phyloP scores from a whole-genome alignment of 2,888 invertebrate genomes.

The Oscheius sp. region DNA sequence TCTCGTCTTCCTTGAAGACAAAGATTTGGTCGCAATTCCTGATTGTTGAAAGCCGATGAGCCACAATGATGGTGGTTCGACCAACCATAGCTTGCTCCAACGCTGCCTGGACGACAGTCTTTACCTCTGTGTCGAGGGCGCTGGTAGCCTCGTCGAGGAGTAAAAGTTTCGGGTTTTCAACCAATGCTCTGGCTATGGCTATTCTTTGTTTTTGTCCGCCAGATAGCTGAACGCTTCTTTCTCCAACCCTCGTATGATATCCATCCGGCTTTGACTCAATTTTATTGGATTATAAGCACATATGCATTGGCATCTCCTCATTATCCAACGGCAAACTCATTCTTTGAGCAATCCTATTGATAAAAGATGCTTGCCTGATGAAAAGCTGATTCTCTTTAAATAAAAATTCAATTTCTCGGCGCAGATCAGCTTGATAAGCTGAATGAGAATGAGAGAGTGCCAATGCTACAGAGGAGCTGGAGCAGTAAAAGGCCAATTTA shows the following conservation, averaged over 20 bases:
- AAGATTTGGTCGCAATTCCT: constrained; percentile 73
- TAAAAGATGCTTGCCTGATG: no score
- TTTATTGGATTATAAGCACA: no score
- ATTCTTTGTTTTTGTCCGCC: constrained; percentile 61
- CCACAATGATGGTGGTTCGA: constrained; percentile 73
- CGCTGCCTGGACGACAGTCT: constrained; percentile 72
- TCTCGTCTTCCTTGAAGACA: constrained; percentile 68
- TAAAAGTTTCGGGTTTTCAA: constrained; percentile 65
- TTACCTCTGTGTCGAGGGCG: constrained; percentile 68
- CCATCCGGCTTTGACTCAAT: no score
- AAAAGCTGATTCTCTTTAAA: no score
- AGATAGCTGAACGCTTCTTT: constrained; percentile 64
- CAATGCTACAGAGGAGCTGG: no score
- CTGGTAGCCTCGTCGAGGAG: constrained; percentile 68
- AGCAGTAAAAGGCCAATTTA: no score
- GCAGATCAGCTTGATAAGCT: no score
- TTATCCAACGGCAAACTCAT: no score
- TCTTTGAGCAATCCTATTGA: no score
- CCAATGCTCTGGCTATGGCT: constrained; percentile 61
- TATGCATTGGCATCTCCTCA: no score
- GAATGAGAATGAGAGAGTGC: no score
- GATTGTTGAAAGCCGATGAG: constrained; percentile 74
- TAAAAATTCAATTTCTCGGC: no score
- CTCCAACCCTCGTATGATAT: constrained; percentile 66
- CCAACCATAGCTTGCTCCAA: constrained; percentile 74